These are phyloP conservation scores for Apomyelois bistriatella DNA, from an alignment of 2,888 invertebrate species.

Conservation along the genomic window DNA sequence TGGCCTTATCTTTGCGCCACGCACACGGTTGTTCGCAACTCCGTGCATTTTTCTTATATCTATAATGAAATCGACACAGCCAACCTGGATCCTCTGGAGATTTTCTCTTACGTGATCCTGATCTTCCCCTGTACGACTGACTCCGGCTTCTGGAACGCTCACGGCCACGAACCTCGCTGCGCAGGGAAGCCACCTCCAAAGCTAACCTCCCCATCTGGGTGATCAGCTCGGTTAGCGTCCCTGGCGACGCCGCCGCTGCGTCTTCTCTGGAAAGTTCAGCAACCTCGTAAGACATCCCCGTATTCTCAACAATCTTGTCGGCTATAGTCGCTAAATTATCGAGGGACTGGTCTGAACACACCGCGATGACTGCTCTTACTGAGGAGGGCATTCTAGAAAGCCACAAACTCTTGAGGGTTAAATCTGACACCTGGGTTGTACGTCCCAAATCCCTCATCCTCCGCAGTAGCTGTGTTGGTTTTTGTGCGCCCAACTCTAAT, in stretches of 20 bases:
- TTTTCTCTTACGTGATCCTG: neutral
- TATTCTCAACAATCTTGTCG: neutral
- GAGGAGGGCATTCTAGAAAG: neutral
- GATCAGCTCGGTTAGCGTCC: too few species aligned
- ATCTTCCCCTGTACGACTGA: neutral
- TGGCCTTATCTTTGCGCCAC: too few species aligned
- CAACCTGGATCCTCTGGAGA: too few species aligned
- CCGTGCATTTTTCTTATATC: too few species aligned
- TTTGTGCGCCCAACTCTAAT: conserved; percentile 18
- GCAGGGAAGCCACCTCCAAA: too few species aligned
- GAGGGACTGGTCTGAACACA: neutral
- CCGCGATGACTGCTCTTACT: neutral
- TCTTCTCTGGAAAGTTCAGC: too few species aligned
- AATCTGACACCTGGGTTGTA: neutral
- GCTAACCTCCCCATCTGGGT: too few species aligned
- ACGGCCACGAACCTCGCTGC: too few species aligned
- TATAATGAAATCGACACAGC: too few species aligned
- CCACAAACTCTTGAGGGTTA: neutral
- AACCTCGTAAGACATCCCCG: neutral
- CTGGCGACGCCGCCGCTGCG: too few species aligned
- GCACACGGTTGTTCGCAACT: too few species aligned
- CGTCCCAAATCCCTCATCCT: conserved; percentile 17
- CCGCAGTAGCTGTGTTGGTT: conserved; percentile 16
- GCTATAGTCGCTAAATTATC: neutral
- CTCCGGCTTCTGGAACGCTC: neutral